phyloP scores from a whole-genome alignment of 1,140 invertebrate species.

The Caerostris darwini region DNA sequence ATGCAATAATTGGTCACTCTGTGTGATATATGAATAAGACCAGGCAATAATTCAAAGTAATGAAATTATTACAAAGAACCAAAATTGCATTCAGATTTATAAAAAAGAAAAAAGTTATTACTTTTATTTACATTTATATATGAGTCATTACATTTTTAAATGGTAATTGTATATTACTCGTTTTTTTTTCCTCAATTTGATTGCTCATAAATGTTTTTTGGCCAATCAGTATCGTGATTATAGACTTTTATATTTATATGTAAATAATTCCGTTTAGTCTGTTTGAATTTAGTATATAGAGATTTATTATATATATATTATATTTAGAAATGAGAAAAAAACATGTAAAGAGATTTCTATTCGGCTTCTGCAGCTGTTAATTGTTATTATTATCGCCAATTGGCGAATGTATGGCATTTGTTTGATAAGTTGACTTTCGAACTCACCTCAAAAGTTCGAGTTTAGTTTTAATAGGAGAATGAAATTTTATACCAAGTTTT shows the following conservation, averaged over 20 bases:
- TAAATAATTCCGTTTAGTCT: constrained; percentile 74
- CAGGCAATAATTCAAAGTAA: constrained; percentile 63
- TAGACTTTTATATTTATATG: constrained; percentile 78
- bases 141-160: neutral
- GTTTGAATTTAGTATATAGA: constrained; percentile 77
- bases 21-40: constrained; percentile 53
- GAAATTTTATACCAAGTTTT: constrained; percentile 74
- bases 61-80: neutral
- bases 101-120: neutral
- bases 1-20: neutral
- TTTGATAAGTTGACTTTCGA: constrained; percentile 2
- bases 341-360: constrained; percentile 58
- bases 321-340: constrained; percentile 18
- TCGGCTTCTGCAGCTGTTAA: constrained; percentile 68
- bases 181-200: constrained; percentile 21
- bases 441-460: neutral
- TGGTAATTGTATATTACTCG: neutral
- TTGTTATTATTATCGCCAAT: constrained; percentile 50
- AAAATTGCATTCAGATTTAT: neutral
- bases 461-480: constrained; percentile 37
- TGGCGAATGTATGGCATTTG: constrained; percentile 60
- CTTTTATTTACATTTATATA: neutral
- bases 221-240: constrained; percentile 64
- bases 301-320: constrained; percentile 73
- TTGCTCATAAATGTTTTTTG: constrained; percentile 71